phyloP scores from a whole-genome alignment of 2,888 invertebrate species.

The Lycophotia porphyrea region DNA sequence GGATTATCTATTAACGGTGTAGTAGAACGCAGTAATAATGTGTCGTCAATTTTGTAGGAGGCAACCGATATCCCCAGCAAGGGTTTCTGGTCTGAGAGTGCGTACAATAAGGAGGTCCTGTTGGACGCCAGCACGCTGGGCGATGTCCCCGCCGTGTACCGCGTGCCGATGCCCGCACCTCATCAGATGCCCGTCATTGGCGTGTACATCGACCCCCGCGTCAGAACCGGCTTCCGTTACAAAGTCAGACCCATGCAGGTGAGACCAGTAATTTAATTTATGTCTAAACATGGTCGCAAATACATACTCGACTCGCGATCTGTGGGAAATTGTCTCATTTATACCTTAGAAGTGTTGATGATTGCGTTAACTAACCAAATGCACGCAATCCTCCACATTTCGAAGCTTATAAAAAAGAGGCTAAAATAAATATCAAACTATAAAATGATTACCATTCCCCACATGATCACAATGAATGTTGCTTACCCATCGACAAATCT shows the following conservation, averaged over 20 bases:
- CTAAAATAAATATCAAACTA: constrained; percentile 14
- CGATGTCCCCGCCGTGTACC: constrained; percentile 92
- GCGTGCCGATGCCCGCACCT: constrained; percentile 90
- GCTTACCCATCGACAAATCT: constrained; percentile 82
- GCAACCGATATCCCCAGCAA: constrained; percentile 77
- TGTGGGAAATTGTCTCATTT: constrained; percentile 79
- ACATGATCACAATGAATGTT: constrained; percentile 79
- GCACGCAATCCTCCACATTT: constrained; percentile 86
- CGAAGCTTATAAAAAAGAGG: constrained; percentile 46
- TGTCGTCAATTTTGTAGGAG: constrained; percentile 76
- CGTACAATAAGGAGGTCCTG: constrained; percentile 80
- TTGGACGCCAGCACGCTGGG: constrained; percentile 91
- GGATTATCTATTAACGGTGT: background rate
- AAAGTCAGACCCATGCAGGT: constrained; percentile 92
- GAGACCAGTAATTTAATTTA: constrained; percentile 81
- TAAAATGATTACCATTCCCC: constrained; percentile 75
- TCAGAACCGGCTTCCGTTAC: constrained; percentile 94
- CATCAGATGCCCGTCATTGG: constrained; percentile 93
- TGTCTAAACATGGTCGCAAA: constrained; percentile 68
- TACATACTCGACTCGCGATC: constrained; percentile 72
- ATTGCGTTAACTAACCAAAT: constrained; percentile 76
- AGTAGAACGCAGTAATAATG: constrained; percentile 26
- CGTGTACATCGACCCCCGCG: constrained; percentile 93
- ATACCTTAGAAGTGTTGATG: constrained; percentile 81
- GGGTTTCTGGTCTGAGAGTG: constrained; percentile 78